Conservation (phyloP, 1,140 invertebrate genomes). For the Panagrolaimus sp. region DNA sequence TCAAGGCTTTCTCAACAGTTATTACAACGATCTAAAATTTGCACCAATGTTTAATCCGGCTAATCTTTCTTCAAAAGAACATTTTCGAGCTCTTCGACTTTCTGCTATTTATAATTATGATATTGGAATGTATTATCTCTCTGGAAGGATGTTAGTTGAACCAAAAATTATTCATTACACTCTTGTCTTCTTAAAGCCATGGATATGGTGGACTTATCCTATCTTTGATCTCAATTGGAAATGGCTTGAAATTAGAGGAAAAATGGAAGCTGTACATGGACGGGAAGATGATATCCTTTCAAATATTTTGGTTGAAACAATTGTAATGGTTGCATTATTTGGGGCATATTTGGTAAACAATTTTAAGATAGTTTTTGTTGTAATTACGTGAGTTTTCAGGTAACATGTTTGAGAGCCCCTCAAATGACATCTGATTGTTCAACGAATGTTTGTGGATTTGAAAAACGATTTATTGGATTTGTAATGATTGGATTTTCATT, state of each 20-base stretch:
- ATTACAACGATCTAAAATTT: conserved; percentile 38
- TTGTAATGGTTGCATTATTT: not conserved
- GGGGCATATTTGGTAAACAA: not conserved
- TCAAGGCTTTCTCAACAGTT: conserved; percentile 45
- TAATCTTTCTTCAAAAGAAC: conserved; percentile 16
- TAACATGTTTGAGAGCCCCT: no score
- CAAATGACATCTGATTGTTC: not conserved
- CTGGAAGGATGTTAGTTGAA: conserved; percentile 26
- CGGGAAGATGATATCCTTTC: not conserved
- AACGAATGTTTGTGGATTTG: not conserved
- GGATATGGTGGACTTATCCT: conserved; percentile 43
- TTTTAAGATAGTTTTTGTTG: not conserved
- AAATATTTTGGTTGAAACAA: not conserved
- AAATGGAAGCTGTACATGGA: conserved; percentile 17
- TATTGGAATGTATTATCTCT: conserved; percentile 47
- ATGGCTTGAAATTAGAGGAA: conserved; percentile 30
- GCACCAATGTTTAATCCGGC: conserved; percentile 36
- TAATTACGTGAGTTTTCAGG: not conserved
- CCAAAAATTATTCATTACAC: conserved; percentile 46
- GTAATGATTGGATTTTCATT: not conserved
- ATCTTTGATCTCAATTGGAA: conserved; percentile 41
- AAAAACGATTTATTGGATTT: not conserved
- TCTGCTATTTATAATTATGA: conserved; percentile 43
- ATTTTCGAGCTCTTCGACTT: conserved; percentile 19
- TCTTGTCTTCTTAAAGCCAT: conserved; percentile 40